Evolutionary conservation across 2,888 invertebrate species (phyloP).

Genomic region (Corythucha ciliata): DNA sequence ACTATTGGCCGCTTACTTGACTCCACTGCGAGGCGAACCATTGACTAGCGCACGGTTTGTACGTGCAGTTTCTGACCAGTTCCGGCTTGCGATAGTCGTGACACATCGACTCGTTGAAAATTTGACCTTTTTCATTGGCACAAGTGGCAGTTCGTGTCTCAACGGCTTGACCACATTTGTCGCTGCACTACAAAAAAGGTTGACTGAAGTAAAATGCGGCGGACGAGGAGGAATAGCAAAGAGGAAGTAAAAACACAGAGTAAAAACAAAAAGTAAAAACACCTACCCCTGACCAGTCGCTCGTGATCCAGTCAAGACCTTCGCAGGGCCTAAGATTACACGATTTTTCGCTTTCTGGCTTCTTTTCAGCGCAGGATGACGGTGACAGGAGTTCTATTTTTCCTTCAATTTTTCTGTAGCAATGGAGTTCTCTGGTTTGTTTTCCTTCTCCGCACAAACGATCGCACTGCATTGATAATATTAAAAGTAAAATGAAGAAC

Average conservation of each 20-base stretch:
- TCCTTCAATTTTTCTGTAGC: constrained; percentile 56
- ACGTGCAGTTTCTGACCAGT: constrained; percentile 55
- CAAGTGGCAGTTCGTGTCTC: constrained; percentile 68
- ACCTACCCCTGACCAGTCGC: constrained; percentile 81
- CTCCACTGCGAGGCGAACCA: constrained; percentile 94
- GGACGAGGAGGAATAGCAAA: constrained; percentile 8
- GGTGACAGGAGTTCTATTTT: constrained; percentile 57
- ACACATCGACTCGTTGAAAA: constrained; percentile 62
- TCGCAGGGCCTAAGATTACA: constrained; percentile 78
- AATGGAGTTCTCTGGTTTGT: constrained; percentile 68
- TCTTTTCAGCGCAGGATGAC: constrained; percentile 52
- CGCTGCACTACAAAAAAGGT: constrained; percentile 54
- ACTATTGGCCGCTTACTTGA: constrained; percentile 49
- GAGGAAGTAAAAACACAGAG: constrained; percentile 15
- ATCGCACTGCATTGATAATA: constrained; percentile 55
- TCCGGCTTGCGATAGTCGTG: constrained; percentile 53
- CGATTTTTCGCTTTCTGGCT: constrained; percentile 57
- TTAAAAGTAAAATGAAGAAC: no score
- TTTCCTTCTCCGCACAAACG: constrained; percentile 84
- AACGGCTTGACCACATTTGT: constrained; percentile 60
- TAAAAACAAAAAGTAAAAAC: no score
- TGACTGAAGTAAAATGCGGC: no score
- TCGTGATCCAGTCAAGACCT: constrained; percentile 82
- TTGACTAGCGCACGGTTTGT: constrained; percentile 57
- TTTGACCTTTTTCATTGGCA: constrained; percentile 56